A percentile compares a stretch with the other conserved stretches of the same genome.
Conservation (phyloP, 2,113 vertebrate species). For the Dipodomys spectabilis region DNA sequence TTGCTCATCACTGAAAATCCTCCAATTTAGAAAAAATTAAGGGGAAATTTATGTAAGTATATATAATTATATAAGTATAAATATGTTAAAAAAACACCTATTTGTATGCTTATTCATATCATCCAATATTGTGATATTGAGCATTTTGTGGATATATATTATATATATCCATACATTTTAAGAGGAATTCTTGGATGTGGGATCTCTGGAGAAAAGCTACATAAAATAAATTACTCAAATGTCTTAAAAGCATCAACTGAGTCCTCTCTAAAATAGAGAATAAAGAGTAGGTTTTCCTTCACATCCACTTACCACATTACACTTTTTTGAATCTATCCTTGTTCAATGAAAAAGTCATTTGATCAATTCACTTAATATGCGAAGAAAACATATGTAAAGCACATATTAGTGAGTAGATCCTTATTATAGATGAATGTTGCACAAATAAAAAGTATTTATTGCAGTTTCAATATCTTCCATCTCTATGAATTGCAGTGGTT, state of each 20-base stretch:
- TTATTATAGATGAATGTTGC: constrained; percentile 36
- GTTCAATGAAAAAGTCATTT: constrained; percentile 48
- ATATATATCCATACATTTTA: constrained; percentile 6
- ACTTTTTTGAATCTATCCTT: constrained; percentile 42
- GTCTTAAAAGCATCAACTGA: constrained; percentile 44
- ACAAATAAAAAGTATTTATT: constrained; percentile 9
- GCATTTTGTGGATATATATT: background rate
- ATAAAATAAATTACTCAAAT: constrained; percentile 38
- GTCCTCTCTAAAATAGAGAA: background rate
- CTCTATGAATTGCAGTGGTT: constrained; percentile 1
- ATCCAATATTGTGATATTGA: constrained; percentile 39
- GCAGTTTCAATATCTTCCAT: background rate
- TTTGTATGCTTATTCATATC: no score
- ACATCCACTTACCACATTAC: background rate
- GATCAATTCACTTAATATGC: constrained; percentile 32
- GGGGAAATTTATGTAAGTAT: constrained; percentile 4
- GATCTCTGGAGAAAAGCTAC: background rate
- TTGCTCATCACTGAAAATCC: constrained; percentile 6
- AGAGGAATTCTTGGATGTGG: background rate
- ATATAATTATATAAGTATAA: background rate
- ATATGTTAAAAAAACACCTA: background rate
- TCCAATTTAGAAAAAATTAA: background rate
- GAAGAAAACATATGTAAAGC: constrained; percentile 19
- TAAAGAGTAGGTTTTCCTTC: constrained; percentile 37
- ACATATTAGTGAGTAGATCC: constrained; percentile 34